Evolutionary conservation across 53 echinoderm and acorn worm genomes (phyloP), one percentile per base, ranked within the genome.

Genomic region (Mesocentrotus franciscanus): DNA sequence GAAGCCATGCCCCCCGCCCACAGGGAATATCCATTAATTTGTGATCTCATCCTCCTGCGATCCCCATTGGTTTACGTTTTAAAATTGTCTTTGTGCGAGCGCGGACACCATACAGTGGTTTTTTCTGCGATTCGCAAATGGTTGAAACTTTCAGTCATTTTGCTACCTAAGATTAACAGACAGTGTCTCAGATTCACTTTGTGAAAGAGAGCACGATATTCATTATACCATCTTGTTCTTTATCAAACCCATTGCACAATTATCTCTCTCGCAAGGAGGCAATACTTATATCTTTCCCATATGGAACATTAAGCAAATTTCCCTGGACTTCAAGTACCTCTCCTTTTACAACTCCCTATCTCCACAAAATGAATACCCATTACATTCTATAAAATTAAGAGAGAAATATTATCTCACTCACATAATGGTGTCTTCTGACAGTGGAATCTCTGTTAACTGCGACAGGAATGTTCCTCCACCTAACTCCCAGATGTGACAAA

Each of bases 401-500:
- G 29, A 27, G 36, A 62, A 62, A 66, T 60, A 14, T 27, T 2
- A 22, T 32, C 4, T 33, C 22, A 92, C 96, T 96, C 58, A 96
- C 96, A 96, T 85, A 72, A 96, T 90, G 39, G 92, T 93, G 32
- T 26, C 39, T 60, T 96, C 93, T 5, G 95, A 74, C 24, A 96
- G 84, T n/a, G 96, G 93, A 49, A 98, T 96, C 61, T 97, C 97
- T 36, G 98, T 95, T 35, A 99, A 96, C 75, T 98, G 97, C 60
- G 99, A 98, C 70, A 99, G 93, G 95, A 97, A 98, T 56, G 98
- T 99, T 8, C 99, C 98, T 58, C 99, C 99, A 64, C 99, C 99
- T 16, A 99, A 96, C 95, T 99, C 99, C 99, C 99, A 99, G 34
- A 98, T 97, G 87, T 99, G 99, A 83, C 97, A 98, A 68, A 99